Evolutionary conservation across 2,797 vertebrate species (phyloP).

Genomic region (Catamblyrhynchus diadema): DNA sequence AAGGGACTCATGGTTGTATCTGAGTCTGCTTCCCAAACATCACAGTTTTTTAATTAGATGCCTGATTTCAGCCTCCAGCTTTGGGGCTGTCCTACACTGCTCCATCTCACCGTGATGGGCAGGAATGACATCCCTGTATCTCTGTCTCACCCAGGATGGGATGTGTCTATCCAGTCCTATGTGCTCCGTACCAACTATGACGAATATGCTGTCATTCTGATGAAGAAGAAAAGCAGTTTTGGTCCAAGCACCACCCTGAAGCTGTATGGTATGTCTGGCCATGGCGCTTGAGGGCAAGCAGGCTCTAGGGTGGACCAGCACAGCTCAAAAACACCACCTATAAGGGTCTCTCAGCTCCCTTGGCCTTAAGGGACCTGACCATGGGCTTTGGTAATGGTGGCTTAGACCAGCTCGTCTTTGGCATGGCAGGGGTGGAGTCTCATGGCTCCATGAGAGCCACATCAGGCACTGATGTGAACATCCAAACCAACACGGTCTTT

Average conservation of each 20-base stretch:
- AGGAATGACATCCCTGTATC: not conserved
- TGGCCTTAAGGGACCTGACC: not conserved
- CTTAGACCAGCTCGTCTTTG: not conserved
- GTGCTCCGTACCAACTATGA: conserved; percentile 90
- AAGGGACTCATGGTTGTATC: not conserved
- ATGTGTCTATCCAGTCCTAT: conserved; percentile 75
- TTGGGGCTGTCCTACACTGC: not conserved
- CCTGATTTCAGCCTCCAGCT: not conserved
- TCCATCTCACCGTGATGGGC: not conserved
- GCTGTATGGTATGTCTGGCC: conserved; percentile 80
- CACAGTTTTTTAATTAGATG: not conserved
- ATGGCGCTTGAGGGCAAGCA: not conserved
- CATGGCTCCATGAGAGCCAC: not conserved
- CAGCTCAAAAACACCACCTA: not conserved
- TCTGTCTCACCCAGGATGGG: conserved; percentile 74
- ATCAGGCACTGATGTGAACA: not conserved
- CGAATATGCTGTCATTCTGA: conserved; percentile 85
- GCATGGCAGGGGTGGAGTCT: not conserved
- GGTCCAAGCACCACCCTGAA: conserved; percentile 73
- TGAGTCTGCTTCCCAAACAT: not conserved
- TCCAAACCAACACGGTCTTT: not conserved
- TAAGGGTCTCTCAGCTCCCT: not conserved
- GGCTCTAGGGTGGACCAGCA: not conserved
- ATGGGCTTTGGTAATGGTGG: not conserved
- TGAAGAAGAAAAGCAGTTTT: conserved; percentile 74